A percentile compares a stretch with the other conserved stretches of the same genome.
phyloP scores from a whole-genome alignment of 2,113 vertebrate genomes.

The Ophiodon elongatus region DNA sequence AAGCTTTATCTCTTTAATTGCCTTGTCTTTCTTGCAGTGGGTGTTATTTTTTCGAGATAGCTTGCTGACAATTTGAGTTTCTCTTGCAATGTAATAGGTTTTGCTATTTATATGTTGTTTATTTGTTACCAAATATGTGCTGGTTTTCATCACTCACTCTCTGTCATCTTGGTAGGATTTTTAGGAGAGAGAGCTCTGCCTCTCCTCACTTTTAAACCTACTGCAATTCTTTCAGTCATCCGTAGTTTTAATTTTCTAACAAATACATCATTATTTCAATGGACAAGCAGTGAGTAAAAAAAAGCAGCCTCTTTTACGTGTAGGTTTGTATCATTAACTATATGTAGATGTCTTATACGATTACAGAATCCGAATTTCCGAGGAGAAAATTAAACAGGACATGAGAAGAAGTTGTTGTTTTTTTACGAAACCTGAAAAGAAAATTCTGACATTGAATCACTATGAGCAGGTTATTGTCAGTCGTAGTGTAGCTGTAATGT shows the following conservation, averaged over 20 bases:
- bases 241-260: constrained; percentile 54
- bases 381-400: constrained; percentile 84
- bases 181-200: constrained; percentile 68
- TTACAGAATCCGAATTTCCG: constrained; percentile 74
- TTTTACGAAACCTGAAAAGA: constrained; percentile 84
- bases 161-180: constrained; percentile 58
- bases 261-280: constrained; percentile 65
- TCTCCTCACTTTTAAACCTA: constrained; percentile 49
- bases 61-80: constrained; percentile 68
- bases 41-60: constrained; percentile 67
- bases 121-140: constrained; percentile 81
- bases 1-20: constrained; percentile 80
- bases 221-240: constrained; percentile 52
- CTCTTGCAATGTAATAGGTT: constrained; percentile 64
- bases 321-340: constrained; percentile 72
- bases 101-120: constrained; percentile 78
- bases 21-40: constrained; percentile 76
- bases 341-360: constrained; percentile 78
- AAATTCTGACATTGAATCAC: constrained; percentile 77
- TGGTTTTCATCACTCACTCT: constrained; percentile 69
- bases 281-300: constrained; percentile 63
- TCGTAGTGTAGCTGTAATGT: constrained; percentile 82
- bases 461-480: constrained; percentile 80
- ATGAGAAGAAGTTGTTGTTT: constrained; percentile 80
- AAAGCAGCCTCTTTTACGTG: constrained; percentile 73